Percentiles rank a stretch among this genome's conserved stretches.
Evolutionary conservation across 1,140 invertebrate genomes (phyloP).

Genomic region (Apis mellifera): DNA sequence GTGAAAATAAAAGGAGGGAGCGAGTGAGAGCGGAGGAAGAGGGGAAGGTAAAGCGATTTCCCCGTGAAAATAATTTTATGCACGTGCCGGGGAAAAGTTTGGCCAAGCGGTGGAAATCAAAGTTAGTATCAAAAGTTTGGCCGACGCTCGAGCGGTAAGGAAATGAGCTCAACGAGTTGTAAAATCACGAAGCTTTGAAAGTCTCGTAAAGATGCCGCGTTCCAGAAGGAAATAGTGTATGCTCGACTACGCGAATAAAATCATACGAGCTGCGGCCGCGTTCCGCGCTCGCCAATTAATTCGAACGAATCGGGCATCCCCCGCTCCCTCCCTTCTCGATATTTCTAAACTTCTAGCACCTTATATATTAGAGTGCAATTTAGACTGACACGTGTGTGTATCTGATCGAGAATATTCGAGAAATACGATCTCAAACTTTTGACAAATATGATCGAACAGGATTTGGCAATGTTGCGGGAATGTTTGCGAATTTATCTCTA

Average conservation of each 20-base stretch:
- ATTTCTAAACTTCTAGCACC: too few species aligned
- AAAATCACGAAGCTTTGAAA: constrained; percentile 70
- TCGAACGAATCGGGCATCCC: background rate
- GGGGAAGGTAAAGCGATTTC: constrained; percentile 16
- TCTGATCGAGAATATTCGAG: too few species aligned
- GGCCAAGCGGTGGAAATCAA: constrained; percentile 58
- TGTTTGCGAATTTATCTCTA: too few species aligned
- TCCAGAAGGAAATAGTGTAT: constrained; percentile 27
- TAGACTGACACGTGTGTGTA: too few species aligned
- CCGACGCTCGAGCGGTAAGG: constrained; percentile 58
- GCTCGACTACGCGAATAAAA: constrained; percentile 48
- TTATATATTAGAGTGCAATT: too few species aligned
- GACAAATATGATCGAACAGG: too few species aligned
- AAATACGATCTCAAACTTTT: too few species aligned
- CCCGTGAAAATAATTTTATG: constrained; percentile 60
- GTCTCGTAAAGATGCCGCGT: constrained; percentile 60
- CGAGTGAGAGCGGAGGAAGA: too few species aligned
- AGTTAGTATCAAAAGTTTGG: constrained; percentile 65
- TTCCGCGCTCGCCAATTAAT: constrained; percentile 36
- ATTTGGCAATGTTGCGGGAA: too few species aligned
- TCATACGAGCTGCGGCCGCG: constrained; percentile 10
- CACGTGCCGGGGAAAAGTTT: constrained; percentile 58
- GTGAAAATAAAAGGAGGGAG: constrained; percentile 8
- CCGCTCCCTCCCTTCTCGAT: too few species aligned
- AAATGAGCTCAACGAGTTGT: constrained; percentile 72